Evolutionary conservation across 2,113 vertebrate genomes (phyloP).

Genomic region (Cynocephalus volans): DNA sequence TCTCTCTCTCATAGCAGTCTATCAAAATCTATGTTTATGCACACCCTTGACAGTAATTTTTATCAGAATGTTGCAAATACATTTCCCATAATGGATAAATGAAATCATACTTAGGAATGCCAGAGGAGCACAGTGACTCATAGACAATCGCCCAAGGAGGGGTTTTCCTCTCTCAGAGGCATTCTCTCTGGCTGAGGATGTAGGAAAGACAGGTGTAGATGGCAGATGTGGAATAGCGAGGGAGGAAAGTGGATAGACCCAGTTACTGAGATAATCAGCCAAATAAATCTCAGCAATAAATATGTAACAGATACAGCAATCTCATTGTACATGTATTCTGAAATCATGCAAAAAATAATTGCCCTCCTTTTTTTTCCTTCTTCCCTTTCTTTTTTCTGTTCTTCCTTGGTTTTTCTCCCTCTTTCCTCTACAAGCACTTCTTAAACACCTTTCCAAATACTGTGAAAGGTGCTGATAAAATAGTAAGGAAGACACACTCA

Average conservation of each 20-base stretch:
- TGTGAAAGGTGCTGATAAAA: background rate
- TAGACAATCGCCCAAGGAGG: background rate
- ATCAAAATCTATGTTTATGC: background rate
- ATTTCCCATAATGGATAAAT: background rate
- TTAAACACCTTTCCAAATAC: background rate
- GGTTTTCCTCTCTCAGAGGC: background rate
- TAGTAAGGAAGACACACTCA: background rate
- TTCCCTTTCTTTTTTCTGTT: background rate
- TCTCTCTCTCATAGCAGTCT: background rate
- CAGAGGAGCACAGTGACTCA: background rate
- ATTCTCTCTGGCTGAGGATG: background rate
- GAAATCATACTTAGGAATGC: background rate
- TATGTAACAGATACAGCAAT: background rate
- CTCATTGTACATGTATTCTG: background rate
- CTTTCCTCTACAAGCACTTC: background rate
- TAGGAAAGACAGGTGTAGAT: background rate
- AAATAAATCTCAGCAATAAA: background rate
- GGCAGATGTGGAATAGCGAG: background rate
- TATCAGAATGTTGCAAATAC: slow-evolving; percentile 37
- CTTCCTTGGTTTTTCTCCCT: background rate
- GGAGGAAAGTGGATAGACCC: background rate
- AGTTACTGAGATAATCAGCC: background rate
- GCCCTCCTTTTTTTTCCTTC: background rate
- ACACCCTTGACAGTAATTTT: background rate
- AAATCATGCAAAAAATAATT: background rate